These are phyloP conservation scores for Tichodroma muraria DNA, from an alignment of 2,113 vertebrate species.

Conservation along the genomic window DNA sequence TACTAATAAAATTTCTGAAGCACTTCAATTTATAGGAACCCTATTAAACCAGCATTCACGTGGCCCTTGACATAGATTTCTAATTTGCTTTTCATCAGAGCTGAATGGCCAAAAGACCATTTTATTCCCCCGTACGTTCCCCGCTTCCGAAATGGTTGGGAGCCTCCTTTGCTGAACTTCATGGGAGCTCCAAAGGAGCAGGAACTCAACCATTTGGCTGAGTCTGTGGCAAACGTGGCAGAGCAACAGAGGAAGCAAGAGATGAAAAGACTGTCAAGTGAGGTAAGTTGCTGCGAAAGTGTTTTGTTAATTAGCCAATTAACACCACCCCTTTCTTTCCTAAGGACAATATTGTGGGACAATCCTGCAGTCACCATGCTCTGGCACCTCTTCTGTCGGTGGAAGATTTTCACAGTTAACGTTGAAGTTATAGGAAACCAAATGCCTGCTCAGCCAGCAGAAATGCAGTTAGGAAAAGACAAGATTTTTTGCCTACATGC, in stretches of 20 bases:
- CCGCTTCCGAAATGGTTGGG: constrained; percentile 89
- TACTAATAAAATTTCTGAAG: not conserved
- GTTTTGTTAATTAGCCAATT: no score
- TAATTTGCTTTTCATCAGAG: constrained; percentile 56
- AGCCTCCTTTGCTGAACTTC: constrained; percentile 78
- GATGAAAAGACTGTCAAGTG: constrained; percentile 59
- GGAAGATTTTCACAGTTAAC: no score
- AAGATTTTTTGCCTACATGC: not conserved
- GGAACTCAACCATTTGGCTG: constrained; percentile 76
- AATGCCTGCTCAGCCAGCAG: not conserved
- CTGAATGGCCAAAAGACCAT: constrained; percentile 93
- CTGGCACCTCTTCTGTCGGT: no score
- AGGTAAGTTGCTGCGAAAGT: constrained; percentile 70
- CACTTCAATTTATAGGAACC: not conserved
- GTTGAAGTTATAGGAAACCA: not conserved
- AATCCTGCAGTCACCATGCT: no score
- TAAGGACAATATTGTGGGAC: no score
- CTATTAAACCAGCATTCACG: not conserved
- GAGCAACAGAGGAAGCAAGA: constrained; percentile 79
- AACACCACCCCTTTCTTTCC: no score
- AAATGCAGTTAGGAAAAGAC: not conserved
- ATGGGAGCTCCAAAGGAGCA: constrained; percentile 70
- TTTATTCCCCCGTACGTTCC: constrained; percentile 83
- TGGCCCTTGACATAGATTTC: not conserved
- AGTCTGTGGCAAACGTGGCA: constrained; percentile 67